Evolutionary conservation across 2,797 vertebrate genomes (phyloP), one percentile per base, ranked within the genome.

Genomic region (Pithecia hirsuta): DNA sequence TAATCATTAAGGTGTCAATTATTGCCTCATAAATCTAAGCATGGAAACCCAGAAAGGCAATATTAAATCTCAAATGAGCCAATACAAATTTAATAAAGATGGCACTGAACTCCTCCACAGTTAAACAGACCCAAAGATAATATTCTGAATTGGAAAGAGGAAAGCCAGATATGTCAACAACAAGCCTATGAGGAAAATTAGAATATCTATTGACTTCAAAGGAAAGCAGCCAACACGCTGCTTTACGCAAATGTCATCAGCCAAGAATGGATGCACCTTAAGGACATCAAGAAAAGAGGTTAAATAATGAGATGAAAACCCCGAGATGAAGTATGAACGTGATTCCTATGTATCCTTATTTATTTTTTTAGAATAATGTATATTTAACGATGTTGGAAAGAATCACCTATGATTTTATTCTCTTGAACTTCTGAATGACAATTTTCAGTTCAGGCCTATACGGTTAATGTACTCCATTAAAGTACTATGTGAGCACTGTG

Each of bases 121-220:
- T 90, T 36, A 82, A 41, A 90, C 2, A 76, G 8, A 90, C n/a
- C 9, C 8, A 83, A 93, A 89, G 36, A 89, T 4, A 57, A 30
- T 22, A 83, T 61, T 88, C 55, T 96, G 50, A 90, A 61, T 74
- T 84, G 81, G 81, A 95, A 94, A 95, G 26, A 92, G 20, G 46
- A 88, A 88, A 95, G 46, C 13, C 44, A 94, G 74, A 17, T 30
- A 88, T 1, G 12, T 14, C 24, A 93, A 85, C 28, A 5, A n/a
- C 55, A 85, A 74, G 39, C 30, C 61, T 57, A 46, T 0, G 20
- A 75, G 24, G 79, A 24, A 84, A 75, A 79, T 74, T 1, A 74
- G 64, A 67, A 28, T 67, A 70, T 80, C 11, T 78, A 52, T 15
- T 92, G 76, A 79, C 36, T 36, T 64, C 33, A 74, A 5, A 52